Conservation (phyloP, 2,888 invertebrate species). For the Aporophyla nigra region DNA sequence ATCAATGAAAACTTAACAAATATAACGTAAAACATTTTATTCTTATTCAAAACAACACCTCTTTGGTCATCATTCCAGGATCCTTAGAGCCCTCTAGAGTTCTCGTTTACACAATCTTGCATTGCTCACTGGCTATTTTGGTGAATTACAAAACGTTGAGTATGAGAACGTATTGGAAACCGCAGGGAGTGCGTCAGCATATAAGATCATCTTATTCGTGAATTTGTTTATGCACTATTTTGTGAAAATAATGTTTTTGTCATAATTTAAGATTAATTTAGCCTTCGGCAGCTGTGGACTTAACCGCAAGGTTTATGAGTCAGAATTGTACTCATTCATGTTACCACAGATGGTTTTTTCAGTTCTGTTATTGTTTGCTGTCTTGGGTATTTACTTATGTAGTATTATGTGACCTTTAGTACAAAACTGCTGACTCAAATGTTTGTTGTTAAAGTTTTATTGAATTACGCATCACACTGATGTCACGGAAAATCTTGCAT, state of each 20-base stretch:
- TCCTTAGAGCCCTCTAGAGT: constrained; percentile 71
- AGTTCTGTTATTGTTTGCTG: constrained; percentile 23
- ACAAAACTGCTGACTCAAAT: constrained; percentile 47
- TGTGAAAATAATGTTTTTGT: constrained; percentile 42
- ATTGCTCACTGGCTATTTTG: constrained; percentile 72
- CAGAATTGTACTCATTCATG: constrained; percentile 50
- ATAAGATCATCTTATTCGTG: constrained; percentile 55
- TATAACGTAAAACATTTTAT: constrained; percentile 18
- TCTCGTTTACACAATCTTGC: constrained; percentile 68
- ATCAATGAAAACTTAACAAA: constrained; percentile 24
- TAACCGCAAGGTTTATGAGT: constrained; percentile 57
- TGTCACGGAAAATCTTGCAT: no score
- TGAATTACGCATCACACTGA: no score
- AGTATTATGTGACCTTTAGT: constrained; percentile 3
- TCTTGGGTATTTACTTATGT: constrained; percentile 21
- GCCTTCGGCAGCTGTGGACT: constrained; percentile 31
- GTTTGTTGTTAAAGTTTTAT: background rate
- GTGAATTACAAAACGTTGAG: constrained; percentile 62
- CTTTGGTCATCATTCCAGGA: constrained; percentile 69
- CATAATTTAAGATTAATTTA: constrained; percentile 30
- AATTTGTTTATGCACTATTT: constrained; percentile 54
- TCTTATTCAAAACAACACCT: constrained; percentile 7
- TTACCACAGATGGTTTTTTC: constrained; percentile 38
- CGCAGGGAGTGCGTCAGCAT: constrained; percentile 66
- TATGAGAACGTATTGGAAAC: constrained; percentile 68